phyloP scores from a whole-genome alignment of 2,113 vertebrate species.

The Cryptotis parvus region DNA sequence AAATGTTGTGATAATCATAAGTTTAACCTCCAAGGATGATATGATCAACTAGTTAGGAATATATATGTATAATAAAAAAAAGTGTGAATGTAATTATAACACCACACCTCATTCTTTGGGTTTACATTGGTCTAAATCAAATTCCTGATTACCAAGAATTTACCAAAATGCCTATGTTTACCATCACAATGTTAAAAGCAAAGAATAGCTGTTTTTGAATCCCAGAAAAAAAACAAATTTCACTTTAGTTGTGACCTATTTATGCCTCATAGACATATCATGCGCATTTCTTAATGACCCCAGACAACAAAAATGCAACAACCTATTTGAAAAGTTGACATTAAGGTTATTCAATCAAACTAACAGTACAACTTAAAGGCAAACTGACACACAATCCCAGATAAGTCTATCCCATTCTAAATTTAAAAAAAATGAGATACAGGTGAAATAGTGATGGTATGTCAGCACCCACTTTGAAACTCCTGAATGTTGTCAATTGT shows the following conservation, averaged over 20 bases:
- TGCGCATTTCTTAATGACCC: conserved; percentile 80
- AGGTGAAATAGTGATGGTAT: conserved; percentile 83
- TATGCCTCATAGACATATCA: conserved; percentile 74
- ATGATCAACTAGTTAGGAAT: conserved; percentile 18
- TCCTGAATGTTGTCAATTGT: conserved; percentile 86
- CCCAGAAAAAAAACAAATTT: conserved; percentile 47
- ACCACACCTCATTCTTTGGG: conserved; percentile 22
- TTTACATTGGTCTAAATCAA: conserved; percentile 48
- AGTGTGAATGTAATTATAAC: conserved; percentile 18
- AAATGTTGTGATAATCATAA: not conserved
- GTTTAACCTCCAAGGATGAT: conserved; percentile 29
- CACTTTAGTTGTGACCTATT: conserved; percentile 68
- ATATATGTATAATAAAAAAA: not conserved
- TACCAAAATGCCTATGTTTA: conserved; percentile 41
- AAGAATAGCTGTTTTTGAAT: conserved; percentile 46
- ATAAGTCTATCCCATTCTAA: conserved; percentile 80
- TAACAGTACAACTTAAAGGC: conserved; percentile 85
- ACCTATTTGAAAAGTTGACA: conserved; percentile 78
- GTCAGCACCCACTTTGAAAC: conserved; percentile 87
- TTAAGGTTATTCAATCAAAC: conserved; percentile 84
- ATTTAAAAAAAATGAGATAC: conserved; percentile 77
- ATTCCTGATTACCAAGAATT: conserved; percentile 52
- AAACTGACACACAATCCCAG: conserved; percentile 85
- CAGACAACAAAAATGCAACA: conserved; percentile 76
- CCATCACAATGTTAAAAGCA: conserved; percentile 19